Conservation (phyloP, 2,113 vertebrate genomes). For the Aptenodytes patagonicus region DNA sequence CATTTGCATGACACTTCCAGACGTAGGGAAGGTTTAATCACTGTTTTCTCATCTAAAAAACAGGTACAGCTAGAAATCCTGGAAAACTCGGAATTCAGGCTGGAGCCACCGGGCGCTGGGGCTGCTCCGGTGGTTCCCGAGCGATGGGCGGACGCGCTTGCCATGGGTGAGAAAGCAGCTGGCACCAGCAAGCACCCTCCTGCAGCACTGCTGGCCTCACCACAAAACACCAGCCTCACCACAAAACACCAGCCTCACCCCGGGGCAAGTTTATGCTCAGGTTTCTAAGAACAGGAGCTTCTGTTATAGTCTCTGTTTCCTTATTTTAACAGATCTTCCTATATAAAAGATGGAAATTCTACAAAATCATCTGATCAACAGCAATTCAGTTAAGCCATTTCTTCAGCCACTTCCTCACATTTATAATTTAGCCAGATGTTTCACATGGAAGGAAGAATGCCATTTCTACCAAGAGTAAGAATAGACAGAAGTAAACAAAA, state of each 20-base stretch:
- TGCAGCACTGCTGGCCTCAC: neutral
- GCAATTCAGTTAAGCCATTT: neutral
- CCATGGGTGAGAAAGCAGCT: neutral
- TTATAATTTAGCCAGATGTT: neutral
- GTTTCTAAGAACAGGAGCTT: neutral
- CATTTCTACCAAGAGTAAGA: neutral
- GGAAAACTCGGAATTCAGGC: neutral
- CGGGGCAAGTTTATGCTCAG: neutral
- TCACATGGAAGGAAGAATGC: neutral
- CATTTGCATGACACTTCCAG: accelerated
- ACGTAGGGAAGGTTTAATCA: neutral
- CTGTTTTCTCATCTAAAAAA: neutral
- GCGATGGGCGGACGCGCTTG: accelerated
- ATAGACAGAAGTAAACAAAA: neutral
- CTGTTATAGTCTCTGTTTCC: neutral
- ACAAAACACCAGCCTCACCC: neutral
- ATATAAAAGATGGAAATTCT: neutral
- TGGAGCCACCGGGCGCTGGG: neutral
- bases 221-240: neutral
- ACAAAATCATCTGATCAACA: neutral
- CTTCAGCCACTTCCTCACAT: neutral
- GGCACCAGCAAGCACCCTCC: accelerated
- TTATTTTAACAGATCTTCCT: neutral
- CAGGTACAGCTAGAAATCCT: neutral
- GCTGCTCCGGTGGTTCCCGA: neutral